Evolutionary conservation across 2,888 invertebrate species (phyloP).

Genomic region (Bruchidius siliquastri): DNA sequence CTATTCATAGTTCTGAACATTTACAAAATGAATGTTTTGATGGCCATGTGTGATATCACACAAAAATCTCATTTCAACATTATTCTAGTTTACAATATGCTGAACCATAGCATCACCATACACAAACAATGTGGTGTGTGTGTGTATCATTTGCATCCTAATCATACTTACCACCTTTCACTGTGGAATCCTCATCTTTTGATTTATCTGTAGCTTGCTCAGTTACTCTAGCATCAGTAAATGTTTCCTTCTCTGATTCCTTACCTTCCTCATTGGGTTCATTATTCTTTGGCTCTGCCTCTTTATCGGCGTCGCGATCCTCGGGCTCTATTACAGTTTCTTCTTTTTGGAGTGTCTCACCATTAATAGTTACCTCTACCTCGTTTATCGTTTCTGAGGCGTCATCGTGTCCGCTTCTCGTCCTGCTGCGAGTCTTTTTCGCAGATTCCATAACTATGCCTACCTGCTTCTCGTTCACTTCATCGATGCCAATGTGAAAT

Average conservation of each 20-base stretch:
- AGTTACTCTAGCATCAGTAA: slow-evolving; percentile 1
- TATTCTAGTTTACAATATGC: too few species aligned
- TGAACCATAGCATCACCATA: too few species aligned
- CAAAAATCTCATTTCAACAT: too few species aligned
- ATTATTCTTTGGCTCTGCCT: neutral
- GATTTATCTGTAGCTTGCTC: neutral
- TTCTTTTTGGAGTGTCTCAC: neutral
- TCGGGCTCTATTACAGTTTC: neutral
- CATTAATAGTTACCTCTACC: neutral
- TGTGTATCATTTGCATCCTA: too few species aligned
- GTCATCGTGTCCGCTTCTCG: neutral
- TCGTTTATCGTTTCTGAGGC: neutral
- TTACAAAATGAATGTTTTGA: too few species aligned
- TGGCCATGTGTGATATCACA: too few species aligned
- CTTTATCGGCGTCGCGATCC: neutral
- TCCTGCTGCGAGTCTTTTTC: neutral
- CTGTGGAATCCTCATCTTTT: slow-evolving; percentile 1
- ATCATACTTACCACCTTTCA: neutral
- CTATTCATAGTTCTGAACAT: too few species aligned
- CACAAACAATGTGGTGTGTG: too few species aligned
- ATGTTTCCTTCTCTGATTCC: neutral
- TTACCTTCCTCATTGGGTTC: slow-evolving; percentile 3
- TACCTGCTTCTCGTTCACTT: neutral
- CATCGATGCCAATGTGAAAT: neutral
- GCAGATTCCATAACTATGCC: neutral